A percentile compares a stretch with the other conserved stretches of the same genome.
phyloP scores from a whole-genome alignment of 2,113 vertebrate species.

The Chinchilla lanigera region DNA sequence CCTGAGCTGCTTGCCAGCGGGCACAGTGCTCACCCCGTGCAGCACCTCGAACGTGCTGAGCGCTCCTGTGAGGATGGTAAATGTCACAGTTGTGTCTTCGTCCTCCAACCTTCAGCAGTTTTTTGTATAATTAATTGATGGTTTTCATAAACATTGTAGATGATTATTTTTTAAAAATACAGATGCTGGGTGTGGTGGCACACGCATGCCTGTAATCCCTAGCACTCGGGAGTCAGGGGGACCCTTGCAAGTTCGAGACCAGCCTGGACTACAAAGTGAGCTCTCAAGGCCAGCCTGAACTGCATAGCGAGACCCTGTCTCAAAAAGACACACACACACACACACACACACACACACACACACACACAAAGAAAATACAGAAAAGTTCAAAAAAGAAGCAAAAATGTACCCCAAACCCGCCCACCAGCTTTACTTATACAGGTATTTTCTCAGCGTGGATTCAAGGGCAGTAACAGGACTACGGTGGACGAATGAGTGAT shows the following conservation, averaged over 20 bases:
- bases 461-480: not conserved
- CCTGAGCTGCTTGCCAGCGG: not conserved
- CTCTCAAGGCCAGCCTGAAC: too few relatives aligned
- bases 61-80: not conserved
- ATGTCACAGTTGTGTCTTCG: not conserved
- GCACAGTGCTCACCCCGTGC: rapidly evolving
- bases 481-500: not conserved
- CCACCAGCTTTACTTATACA: not conserved
- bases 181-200: too few relatives aligned
- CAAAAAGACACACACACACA: too few relatives aligned
- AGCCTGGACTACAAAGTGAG: too few relatives aligned
- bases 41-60: rapidly evolving
- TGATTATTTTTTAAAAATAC: not conserved
- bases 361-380: too few relatives aligned
- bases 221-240: too few relatives aligned
- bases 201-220: too few relatives aligned
- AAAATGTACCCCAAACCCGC: not conserved
- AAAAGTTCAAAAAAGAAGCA: not conserved
- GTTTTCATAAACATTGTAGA: not conserved
- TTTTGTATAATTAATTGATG: not conserved
- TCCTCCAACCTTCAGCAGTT: not conserved
- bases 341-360: too few relatives aligned
- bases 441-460: not conserved
- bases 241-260: too few relatives aligned
- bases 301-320: too few relatives aligned